Base-by-base conservation (phyloP, 1,140 invertebrate species). In the Aphidius ervi region DNA sequence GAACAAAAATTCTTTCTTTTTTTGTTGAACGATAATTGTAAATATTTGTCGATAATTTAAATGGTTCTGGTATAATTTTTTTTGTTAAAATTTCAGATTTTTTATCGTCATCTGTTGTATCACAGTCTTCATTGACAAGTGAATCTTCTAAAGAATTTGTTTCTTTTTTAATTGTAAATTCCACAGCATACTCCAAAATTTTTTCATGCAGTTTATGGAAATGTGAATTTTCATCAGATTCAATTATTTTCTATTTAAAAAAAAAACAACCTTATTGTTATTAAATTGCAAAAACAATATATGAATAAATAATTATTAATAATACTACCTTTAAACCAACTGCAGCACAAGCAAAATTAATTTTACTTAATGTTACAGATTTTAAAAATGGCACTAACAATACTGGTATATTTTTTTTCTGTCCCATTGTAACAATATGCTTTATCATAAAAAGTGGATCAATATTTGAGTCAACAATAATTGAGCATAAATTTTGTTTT, bases 351-450 rank as follows among this genome's bases (percentile, higher is more conserved):
- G 73, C 59, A 70, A 74, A 77, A 58, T 71, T 69, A n/a, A 75
- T 59, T 9, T 58, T 71, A 54, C 70, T 64, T 6, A 72, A 54
- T 5, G 67, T 72, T 20, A 71, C 5, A 23, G 46, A 62, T 62
- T 77, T 77, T 9, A 80, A 54, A 65, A 66, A 68, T 23, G 71
- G 64, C 20, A 78, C 46, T 3, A 79, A 46, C 60, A 80, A 16
- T 46, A 76, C 53, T 40, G 76, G 74, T 50, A 78, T 50, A 47
- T 69, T 65, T 52, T 75, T 76, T 55, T 71, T 68, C 6, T 68
- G 60, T 56, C 71, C 68, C 78, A 81, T 79, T 4, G 60, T 46
- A 50, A 79, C 56, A 52, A 81, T 63, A 57, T 81, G 79, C 59
- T 74, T 79, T 20, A 79, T 58, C 53, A 79, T 43, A 53, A 80